Percentiles rank a stretch among this genome's conserved stretches.
Conservation (phyloP, 2,113 vertebrate species). For the Clarias batrachus region DNA sequence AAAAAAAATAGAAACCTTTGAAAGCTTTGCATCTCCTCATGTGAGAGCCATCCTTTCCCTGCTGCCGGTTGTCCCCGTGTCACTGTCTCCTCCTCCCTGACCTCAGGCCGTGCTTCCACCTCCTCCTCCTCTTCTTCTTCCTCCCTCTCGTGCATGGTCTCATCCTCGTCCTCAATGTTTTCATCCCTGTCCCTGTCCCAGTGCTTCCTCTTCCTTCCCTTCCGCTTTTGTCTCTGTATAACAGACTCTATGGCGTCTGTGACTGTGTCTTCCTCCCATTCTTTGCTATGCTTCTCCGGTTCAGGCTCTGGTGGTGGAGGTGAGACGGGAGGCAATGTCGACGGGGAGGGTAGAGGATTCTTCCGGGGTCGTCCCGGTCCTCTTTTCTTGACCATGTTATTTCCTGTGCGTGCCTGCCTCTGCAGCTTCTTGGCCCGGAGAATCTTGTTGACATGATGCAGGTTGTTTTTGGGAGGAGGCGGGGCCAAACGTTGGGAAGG, state of each 20-base stretch:
- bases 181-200: constrained; percentile 65
- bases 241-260: constrained; percentile 92
- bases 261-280: constrained; percentile 78
- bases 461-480: constrained; percentile 90
- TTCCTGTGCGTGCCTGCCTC: constrained; percentile 96
- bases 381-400: constrained; percentile 95
- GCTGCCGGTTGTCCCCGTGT: constrained; percentile 67
- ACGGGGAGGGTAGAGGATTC: constrained; percentile 78
- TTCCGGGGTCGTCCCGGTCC: constrained; percentile 89
- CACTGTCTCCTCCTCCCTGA: constrained; percentile 66
- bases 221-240: constrained; percentile 78
- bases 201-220: constrained; percentile 57
- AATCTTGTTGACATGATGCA: constrained; percentile 98
- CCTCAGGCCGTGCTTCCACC: constrained; percentile 23
- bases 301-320: constrained; percentile 55
- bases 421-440: constrained; percentile 96
- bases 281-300: constrained; percentile 57
- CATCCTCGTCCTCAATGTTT: constrained; percentile 75
- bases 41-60: constrained; percentile 64
- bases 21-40: constrained; percentile 70
- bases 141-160: constrained; percentile 59
- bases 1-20: constrained; percentile 58
- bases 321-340: constrained; percentile 73
- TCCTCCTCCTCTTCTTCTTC: constrained; percentile 52
- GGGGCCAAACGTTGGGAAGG: constrained; percentile 55